Evolutionary conservation across 1,140 invertebrate genomes (phyloP), one percentile per base, ranked within the genome.

Genomic region (Steinernema khuongi): DNA sequence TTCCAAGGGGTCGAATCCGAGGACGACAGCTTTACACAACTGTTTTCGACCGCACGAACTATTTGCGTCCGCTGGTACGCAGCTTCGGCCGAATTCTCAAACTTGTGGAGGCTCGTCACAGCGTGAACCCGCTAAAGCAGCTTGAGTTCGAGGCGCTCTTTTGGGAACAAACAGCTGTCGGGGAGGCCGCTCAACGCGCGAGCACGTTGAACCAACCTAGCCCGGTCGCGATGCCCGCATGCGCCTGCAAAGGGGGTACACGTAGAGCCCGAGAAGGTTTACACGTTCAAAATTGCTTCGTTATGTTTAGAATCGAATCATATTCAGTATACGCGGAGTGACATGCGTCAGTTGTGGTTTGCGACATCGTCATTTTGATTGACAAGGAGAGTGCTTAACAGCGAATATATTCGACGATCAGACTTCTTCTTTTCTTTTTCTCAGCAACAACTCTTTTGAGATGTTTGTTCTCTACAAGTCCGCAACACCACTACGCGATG

Each of bases 281-380:
- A n/a, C 36, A 41, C 36, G 36, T n/a, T 41, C n/a, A 60, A 60
- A 60, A 60, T 60, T 60, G 7, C 14, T 11, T 60, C 50, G 50
- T 11, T 60, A 60, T 60, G 36, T 41, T 60, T 60, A 14, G 50
- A 60, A 60, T 60, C 50, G 50, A 11, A 60, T 60, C 50, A 60
- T 60, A 60, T 60, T 60, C 50, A 60, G 26, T 60, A 60, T 60
- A 60, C 50, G 14, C 14, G 14, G 50, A 60, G 50, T 22, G 50
- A 60, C 50, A 60, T 60, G 50, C 50, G 50, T 60, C 50, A 60
- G 50, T 60, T 60, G 50, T 60, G 50, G 50, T 60, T 60, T 60
- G 50, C 50, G 50, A 60, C 50, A 60, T 60, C 50, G 26, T 60
- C 50, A 60, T 60, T 26, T 60, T 60, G 50, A 60, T 60, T 60